Conservation (phyloP, 2,797 vertebrate genomes). For the Notolabrus celidotus region DNA sequence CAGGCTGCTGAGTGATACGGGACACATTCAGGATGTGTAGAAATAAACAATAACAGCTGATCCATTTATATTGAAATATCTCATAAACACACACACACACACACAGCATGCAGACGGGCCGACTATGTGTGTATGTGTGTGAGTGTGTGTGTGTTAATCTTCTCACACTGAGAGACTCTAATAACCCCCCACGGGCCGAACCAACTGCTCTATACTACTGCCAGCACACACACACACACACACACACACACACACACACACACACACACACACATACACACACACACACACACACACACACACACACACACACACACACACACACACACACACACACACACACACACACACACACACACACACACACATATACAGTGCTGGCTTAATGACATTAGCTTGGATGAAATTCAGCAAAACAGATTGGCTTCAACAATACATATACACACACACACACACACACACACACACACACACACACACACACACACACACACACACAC, state of each 20-base stretch:
- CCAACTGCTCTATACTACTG: conserved; percentile 79
- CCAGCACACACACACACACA: conserved; percentile 52
- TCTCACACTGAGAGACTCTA: conserved; percentile 78
- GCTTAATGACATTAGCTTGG: conserved; percentile 78
- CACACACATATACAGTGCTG: conserved; percentile 41
- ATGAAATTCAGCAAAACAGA: conserved; percentile 77
- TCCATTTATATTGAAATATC: conserved; percentile 71
- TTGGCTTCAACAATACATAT: conserved; percentile 58
- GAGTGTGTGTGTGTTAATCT: conserved; percentile 74
- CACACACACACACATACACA: conserved; percentile 41
- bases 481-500: conserved; percentile 1
- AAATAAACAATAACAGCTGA: conserved; percentile 74
- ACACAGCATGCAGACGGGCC: conserved; percentile 42
- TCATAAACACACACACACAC: conserved; percentile 62
- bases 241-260: conserved; percentile 40
- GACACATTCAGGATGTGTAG: conserved; percentile 42
- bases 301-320: conserved; percentile 27
- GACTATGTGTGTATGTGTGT: conserved; percentile 46
- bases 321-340: conserved; percentile 43
- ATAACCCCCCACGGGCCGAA: conserved; percentile 78
- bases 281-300: conserved; percentile 23
- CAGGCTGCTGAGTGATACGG: conserved; percentile 21
- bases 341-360: conserved; percentile 39
- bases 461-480: conserved; percentile 27
- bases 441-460: conserved; percentile 6